Base-by-base conservation (phyloP, 2,113 vertebrate species). In the Diadophis punctatus region DNA sequence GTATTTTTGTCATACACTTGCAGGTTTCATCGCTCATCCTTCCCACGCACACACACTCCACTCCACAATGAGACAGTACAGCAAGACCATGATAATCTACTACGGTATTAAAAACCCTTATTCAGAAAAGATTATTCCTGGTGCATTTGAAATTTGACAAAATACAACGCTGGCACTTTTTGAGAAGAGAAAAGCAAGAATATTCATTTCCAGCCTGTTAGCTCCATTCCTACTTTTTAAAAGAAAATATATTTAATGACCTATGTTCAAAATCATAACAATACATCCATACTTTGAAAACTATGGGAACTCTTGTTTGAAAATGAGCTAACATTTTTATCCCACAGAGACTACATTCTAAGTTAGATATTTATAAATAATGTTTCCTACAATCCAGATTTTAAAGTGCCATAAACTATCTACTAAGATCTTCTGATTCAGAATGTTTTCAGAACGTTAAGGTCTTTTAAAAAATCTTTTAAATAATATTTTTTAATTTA, bases 401-500 rank as follows among this genome's bases (percentile, higher is more conserved):
- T 60, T 95, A 91, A 56, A 92, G 43, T 58, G 92, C 30, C 93
- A 68, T 94, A 91, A 94, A 91, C 51, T 93, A 94, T 95, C 94
- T 74, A 96, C 89, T 49, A 95, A 95, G 93, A 88, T 93, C 53
- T 80, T 92, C 93, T 94, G 94, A 94, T 58, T 94, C n/a, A 90
- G 56, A 3, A 84, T 90, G 90, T 94, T 93, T 93, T 93, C 85
- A 90, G 91, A 27, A 52, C 92, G 90, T 93, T 96, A 95, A 89
- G 95, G 93, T 94, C 89, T 8, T 94, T 93, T 92, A 43, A 58
- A 95, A 94, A 91, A 94, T 94, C 93, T 94, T 94, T 88, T 93
- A 95, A 93, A 95, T 94, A 90, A 74, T 91, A 90, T 63, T 93
- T 89, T 94, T 95, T 93, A 92, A 86, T 34, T 86, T 94, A 91